Conservation (phyloP, 1,140 invertebrate species). For the Drosophila sechellia region DNA sequence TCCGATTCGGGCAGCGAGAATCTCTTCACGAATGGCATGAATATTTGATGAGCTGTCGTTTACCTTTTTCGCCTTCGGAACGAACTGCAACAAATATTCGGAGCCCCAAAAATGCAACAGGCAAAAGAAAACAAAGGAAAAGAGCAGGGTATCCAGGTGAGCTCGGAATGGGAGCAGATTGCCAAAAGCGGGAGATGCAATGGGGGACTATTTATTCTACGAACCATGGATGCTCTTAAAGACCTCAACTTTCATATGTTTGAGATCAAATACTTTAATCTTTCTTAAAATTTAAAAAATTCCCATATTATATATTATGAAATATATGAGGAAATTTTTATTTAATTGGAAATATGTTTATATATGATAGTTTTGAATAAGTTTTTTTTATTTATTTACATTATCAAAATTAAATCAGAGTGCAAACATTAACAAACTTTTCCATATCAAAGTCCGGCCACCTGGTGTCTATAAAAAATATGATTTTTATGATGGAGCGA, state of each 20-base stretch:
- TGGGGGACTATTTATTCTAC: background rate
- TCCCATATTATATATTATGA: no score
- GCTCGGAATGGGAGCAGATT: conserved; percentile 21
- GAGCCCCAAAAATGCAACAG: conserved; percentile 45
- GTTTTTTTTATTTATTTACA: no score
- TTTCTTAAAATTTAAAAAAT: background rate
- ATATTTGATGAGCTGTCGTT: conserved; percentile 52
- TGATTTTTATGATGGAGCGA: background rate
- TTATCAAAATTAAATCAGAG: no score
- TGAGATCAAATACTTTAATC: no score
- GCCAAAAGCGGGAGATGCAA: conserved; percentile 10
- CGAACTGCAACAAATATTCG: conserved; percentile 28
- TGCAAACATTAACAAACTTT: background rate
- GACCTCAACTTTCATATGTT: background rate
- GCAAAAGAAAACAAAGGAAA: conserved; percentile 34
- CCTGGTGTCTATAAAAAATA: conserved; percentile 9
- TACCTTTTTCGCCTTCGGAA: conserved; percentile 30
- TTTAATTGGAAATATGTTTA: no score
- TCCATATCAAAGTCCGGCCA: background rate
- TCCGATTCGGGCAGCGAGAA: conserved; percentile 24
- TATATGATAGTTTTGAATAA: no score
- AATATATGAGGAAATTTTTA: no score
- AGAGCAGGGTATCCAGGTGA: conserved; percentile 6
- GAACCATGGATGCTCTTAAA: background rate
- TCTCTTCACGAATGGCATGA: conserved; percentile 31